phyloP scores from a whole-genome alignment of 2,888 invertebrate genomes.

The Protodeltote pygarga region DNA sequence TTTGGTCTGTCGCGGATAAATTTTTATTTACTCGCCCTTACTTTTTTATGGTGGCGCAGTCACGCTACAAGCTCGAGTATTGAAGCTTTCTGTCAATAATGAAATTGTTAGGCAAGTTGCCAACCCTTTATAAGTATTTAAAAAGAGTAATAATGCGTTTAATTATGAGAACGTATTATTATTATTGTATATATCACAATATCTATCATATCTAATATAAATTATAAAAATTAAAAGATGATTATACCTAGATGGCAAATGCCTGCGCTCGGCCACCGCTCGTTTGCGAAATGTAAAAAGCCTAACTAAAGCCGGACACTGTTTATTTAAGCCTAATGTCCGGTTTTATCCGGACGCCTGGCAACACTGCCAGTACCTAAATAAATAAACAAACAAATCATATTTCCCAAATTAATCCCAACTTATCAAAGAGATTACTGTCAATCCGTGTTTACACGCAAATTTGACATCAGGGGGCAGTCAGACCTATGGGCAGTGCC shows the following conservation, averaged over 20 bases:
- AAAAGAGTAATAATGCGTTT: too few species aligned
- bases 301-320: too few species aligned
- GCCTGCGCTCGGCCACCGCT: too few species aligned
- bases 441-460: constrained; percentile 52
- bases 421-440: constrained; percentile 41
- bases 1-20: constrained; percentile 60
- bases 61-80: constrained; percentile 26
- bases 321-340: too few species aligned
- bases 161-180: too few species aligned
- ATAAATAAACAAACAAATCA: constrained; percentile 17
- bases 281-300: too few species aligned
- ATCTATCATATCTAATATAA: too few species aligned
- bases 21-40: constrained; percentile 52
- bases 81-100: constrained; percentile 46
- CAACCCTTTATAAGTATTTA: not conserved
- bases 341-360: too few species aligned
- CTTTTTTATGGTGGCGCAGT: constrained; percentile 43
- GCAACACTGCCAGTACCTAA: not conserved
- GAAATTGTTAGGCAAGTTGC: constrained; percentile 31
- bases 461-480: constrained; percentile 48
- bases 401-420: constrained; percentile 24
- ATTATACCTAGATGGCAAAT: too few species aligned
- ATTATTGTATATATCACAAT: too few species aligned
- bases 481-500: constrained; percentile 32
- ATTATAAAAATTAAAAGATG: too few species aligned